Evolutionary conservation across 2,888 invertebrate species (phyloP).

Genomic region (Pocota personata): DNA sequence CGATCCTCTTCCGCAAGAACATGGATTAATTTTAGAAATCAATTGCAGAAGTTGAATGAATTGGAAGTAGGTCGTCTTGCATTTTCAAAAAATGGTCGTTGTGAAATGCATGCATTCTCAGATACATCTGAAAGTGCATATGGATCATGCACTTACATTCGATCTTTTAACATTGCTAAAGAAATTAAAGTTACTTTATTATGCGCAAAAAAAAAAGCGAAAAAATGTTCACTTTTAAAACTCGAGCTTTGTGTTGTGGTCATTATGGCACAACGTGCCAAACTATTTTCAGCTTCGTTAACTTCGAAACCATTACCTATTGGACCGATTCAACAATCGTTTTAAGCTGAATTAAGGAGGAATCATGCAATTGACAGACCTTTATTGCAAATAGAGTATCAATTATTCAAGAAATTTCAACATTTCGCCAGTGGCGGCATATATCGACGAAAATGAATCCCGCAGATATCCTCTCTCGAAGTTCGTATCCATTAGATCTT

Average conservation of each 20-base stretch:
- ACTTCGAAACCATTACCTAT: conserved; percentile 22
- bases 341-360: conserved; percentile 32
- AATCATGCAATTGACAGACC: conserved; percentile 43
- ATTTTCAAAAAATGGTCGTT: background rate
- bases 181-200: no score
- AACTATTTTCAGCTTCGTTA: conserved; percentile 8
- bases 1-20: no score
- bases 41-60: no score
- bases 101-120: conserved; percentile 54
- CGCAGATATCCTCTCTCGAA: conserved; percentile 45
- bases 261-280: conserved; percentile 32
- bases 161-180: background rate
- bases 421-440: no score
- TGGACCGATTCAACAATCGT: conserved; percentile 45
- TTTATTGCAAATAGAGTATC: conserved; percentile 44
- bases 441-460: conserved; percentile 48
- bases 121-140: conserved; percentile 45
- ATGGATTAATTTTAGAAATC: no score
- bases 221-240: conserved; percentile 27
- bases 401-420: conserved; percentile 40
- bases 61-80: conserved; percentile 30
- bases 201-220: no score
- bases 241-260: conserved; percentile 49
- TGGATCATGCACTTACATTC: conserved; percentile 38
- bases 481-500: conserved; percentile 26